Percentiles rank a stretch among this genome's conserved stretches.
Evolutionary conservation across 2,888 invertebrate species (phyloP).

Genomic region (Lycocerus yunnanus): DNA sequence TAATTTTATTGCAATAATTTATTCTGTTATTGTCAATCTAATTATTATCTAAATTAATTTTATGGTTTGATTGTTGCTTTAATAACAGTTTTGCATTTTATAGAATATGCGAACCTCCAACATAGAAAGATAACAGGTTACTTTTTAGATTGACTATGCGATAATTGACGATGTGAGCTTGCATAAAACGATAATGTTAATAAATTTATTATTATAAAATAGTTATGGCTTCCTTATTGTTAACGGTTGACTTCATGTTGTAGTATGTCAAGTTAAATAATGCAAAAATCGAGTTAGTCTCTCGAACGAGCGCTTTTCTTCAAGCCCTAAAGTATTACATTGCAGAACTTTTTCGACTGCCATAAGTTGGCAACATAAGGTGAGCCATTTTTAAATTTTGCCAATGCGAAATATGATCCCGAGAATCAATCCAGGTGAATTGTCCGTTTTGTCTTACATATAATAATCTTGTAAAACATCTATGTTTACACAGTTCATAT

Average conservation of each 20-base stretch:
- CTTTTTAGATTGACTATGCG: neutral
- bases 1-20: neutral
- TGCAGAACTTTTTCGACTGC: constrained; percentile 18
- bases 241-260: neutral
- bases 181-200: neutral
- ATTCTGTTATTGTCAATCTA: neutral
- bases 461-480: neutral
- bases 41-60: neutral
- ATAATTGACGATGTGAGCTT: neutral
- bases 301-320: neutral
- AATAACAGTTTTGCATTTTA: neutral
- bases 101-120: neutral
- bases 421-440: constrained; percentile 14
- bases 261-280: neutral
- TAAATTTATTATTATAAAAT: neutral
- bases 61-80: neutral
- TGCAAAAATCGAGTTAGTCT: neutral
- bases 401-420: constrained; percentile 16
- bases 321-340: constrained; percentile 4
- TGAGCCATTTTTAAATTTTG: constrained; percentile 2
- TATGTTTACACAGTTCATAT: neutral
- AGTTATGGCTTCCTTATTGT: neutral
- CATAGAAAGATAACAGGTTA: neutral
- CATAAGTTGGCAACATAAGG: constrained; percentile 23
- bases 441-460: neutral